These are phyloP conservation scores for Phrynocephalus forsythii DNA, from an alignment of 2,797 vertebrate species.

Conservation along the genomic window DNA sequence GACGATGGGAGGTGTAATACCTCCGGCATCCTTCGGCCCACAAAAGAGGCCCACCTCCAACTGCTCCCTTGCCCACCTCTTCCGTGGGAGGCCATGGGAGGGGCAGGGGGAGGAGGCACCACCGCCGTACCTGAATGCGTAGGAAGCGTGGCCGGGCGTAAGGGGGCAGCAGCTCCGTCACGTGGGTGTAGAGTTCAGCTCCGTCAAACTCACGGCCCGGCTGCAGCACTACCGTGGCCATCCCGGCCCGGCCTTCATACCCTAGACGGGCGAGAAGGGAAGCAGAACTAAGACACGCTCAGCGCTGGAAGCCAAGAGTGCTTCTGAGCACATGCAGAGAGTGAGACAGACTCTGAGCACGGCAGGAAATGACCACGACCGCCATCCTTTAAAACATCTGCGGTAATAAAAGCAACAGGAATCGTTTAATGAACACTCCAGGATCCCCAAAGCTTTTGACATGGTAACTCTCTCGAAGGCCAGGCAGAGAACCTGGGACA, in stretches of 20 bases:
- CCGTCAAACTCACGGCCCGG: constrained; percentile 77
- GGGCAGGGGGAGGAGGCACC: too few species aligned
- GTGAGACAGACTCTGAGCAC: too few species aligned
- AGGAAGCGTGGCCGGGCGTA: constrained; percentile 88
- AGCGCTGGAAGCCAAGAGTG: neutral
- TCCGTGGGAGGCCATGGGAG: neutral
- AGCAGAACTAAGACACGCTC: too few species aligned
- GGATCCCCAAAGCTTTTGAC: neutral
- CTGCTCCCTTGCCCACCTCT: neutral
- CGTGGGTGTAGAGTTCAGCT: constrained; percentile 72
- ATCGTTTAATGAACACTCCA: neutral
- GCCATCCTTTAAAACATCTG: too few species aligned
- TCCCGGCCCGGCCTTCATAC: constrained; percentile 86
- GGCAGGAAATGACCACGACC: too few species aligned
- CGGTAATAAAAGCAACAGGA: too few species aligned
- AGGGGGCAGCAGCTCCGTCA: constrained; percentile 79
- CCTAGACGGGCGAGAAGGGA: constrained; percentile 70
- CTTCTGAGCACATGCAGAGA: neutral
- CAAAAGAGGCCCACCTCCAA: neutral
- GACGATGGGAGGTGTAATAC: too few species aligned
- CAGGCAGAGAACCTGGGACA: too few species aligned
- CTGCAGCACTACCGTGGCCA: constrained; percentile 86
- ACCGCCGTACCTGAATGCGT: constrained; percentile 82
- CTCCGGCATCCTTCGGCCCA: too few species aligned
- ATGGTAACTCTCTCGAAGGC: neutral